Evolutionary conservation across 2,113 vertebrate species (phyloP), one percentile per base, ranked within the genome.

Genomic region (Caranx ignobilis): DNA sequence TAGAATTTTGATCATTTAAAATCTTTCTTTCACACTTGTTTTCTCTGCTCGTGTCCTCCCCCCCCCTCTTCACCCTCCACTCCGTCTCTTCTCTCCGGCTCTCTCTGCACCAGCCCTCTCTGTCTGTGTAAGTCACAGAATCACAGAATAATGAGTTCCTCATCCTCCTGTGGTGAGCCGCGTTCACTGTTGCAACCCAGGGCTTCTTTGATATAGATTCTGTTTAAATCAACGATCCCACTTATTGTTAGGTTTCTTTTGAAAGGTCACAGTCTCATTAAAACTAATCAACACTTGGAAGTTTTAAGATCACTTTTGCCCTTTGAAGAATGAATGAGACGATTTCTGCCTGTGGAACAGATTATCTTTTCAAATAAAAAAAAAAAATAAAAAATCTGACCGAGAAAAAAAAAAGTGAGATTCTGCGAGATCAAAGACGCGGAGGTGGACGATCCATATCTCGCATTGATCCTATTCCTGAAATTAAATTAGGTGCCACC

Each of bases 1-100:
- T 86, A 7, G 90, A 94, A 93, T 91, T 84, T 77, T 89, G 92
- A 92, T 91, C 55, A 83, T 87, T 88, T 89, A 66, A 89, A 91
- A 81, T 80, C 78, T 81, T 64, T 83, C 61, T 77, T 76, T 74
- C 47, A 63, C 77, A 75, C 85, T 89, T 82, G 60, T 86, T 85
- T 78, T 85, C 61, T 80, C 75, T 1, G 43, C 84, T 52, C 26
- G 26, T 26, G 26, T 26, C 1, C 26, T 1, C 26, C 26, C 26
- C 26, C 26, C 26, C 26, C 26, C 26, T 26, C 26, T 26, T 26
- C 70, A 54, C 65, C 1, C 81, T 81, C 57, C 26, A 26, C 26
- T 26, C 26, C 26, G 26, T 26, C 50, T 72, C 9, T 56, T 78
- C 82, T 89, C 65, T 65, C 63, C 55, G 32, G 2, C 48, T 55